Conservation (phyloP, 2,888 invertebrate genomes). For the Ectemnius continuus region DNA sequence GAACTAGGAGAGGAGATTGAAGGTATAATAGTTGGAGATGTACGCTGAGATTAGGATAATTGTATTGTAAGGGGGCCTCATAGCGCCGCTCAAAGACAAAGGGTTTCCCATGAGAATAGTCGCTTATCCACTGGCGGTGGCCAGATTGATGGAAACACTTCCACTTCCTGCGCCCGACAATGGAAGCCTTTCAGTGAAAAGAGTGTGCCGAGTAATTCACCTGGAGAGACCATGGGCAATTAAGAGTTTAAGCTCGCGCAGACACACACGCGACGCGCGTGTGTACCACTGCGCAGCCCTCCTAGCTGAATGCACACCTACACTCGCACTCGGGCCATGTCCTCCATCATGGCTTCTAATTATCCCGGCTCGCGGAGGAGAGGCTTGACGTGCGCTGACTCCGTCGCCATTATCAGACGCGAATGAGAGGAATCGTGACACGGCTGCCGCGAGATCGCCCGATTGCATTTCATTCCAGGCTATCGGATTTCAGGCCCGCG, state of each 20-base stretch:
- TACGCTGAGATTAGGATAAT: too few relatives aligned
- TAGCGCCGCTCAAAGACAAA: conserved; percentile 33
- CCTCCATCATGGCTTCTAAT: conserved; percentile 50
- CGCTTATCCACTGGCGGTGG: conserved; percentile 38
- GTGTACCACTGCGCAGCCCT: too few relatives aligned
- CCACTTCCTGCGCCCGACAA: conserved; percentile 56
- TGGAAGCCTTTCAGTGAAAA: conserved; percentile 52
- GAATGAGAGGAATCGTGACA: conserved; percentile 22
- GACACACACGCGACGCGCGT: conserved; percentile 19
- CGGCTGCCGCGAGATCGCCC: conserved; percentile 10
- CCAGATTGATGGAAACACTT: conserved; percentile 46
- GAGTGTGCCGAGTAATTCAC: conserved; percentile 50
- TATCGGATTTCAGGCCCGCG: conserved; percentile 22
- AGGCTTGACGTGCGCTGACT: conserved; percentile 12
- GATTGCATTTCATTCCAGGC: conserved; percentile 27
- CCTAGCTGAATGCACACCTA: too few relatives aligned
- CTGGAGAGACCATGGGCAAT: conserved; percentile 43
- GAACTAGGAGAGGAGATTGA: too few relatives aligned
- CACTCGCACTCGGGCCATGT: too few relatives aligned
- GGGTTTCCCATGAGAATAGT: conserved; percentile 44
- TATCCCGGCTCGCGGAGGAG: conserved; percentile 37
- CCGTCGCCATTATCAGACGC: conserved; percentile 30
- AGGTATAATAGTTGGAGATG: too few relatives aligned
- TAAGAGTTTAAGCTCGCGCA: conserved; percentile 37
- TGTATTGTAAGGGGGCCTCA: neutral